Percentiles rank a stretch among this genome's conserved stretches.
These are phyloP conservation scores for Bryconaethiops microstoma DNA, from an alignment of 2,797 vertebrate species.

Conservation along the genomic window DNA sequence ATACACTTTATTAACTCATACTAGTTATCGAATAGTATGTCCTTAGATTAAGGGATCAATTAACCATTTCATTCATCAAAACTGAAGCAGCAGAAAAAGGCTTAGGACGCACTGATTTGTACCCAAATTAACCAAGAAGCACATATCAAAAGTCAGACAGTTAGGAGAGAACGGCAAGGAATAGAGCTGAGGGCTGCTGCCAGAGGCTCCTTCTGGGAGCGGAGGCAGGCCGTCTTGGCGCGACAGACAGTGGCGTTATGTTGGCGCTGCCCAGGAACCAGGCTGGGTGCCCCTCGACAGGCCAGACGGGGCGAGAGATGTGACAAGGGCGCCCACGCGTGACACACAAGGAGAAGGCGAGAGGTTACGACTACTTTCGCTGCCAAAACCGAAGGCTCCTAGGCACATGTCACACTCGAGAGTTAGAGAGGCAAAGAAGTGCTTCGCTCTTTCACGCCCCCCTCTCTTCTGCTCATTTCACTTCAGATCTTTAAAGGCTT, in stretches of 20 bases:
- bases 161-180: conserved; percentile 45
- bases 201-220: conserved; percentile 71
- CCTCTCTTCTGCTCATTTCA: conserved; percentile 40
- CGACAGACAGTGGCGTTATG: conserved; percentile 72
- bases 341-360: conserved; percentile 73
- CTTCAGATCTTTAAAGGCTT: conserved; percentile 27
- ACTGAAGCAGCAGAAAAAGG: neutral
- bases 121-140: conserved; percentile 60
- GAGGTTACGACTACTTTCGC: conserved; percentile 70
- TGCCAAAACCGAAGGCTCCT: conserved; percentile 70
- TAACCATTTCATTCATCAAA: neutral
- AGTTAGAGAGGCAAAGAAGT: conserved; percentile 38
- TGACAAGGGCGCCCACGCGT: conserved; percentile 78
- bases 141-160: conserved; percentile 44
- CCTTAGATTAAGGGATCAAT: neutral
- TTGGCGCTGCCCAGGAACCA: conserved; percentile 74
- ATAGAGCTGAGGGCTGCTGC: conserved; percentile 46
- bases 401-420: conserved; percentile 71
- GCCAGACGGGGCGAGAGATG: conserved; percentile 77
- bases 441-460: conserved; percentile 39
- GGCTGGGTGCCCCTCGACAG: conserved; percentile 65
- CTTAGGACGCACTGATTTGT: conserved; percentile 7
- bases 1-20: no score
- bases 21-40: neutral
- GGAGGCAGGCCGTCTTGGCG: conserved; percentile 65